Conservation (phyloP, 2,113 vertebrate genomes). For the Zosterops pallidus region DNA sequence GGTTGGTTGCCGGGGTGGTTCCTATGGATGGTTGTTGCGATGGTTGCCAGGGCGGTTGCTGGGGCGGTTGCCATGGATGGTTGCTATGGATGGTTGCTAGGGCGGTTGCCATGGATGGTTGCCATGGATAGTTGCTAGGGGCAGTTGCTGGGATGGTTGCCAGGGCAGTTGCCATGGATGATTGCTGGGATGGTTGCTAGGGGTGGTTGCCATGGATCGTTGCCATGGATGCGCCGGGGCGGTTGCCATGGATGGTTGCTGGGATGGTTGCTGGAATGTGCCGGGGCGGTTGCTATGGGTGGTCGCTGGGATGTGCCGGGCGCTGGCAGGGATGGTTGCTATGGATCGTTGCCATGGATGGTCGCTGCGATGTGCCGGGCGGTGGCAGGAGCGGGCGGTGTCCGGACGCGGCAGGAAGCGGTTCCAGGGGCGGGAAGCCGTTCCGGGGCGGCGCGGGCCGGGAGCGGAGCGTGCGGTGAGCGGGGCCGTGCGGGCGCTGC, state of each 20-base stretch:
- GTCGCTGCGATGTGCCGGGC: no score
- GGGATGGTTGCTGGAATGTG: no score
- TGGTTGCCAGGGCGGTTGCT: no score
- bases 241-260: not conserved
- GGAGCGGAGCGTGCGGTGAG: not conserved
- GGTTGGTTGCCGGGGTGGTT: not conserved
- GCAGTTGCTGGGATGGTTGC: not conserved
- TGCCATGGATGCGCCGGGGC: no score
- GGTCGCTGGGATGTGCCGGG: no score
- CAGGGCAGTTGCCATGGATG: rapidly evolving
- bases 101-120: not conserved
- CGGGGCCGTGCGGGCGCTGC: not conserved
- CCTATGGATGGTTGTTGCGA: no score
- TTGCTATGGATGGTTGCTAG: no score
- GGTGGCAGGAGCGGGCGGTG: no score
- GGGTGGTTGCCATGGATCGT: not conserved
- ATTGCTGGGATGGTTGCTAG: no score
- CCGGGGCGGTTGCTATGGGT: not conserved
- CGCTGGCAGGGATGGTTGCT: no score
- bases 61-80: not conserved
- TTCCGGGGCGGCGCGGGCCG: not conserved
- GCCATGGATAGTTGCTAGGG: not conserved
- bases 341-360: no score
- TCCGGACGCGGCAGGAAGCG: not conserved
- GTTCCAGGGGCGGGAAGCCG: not conserved